Conservation (phyloP, 2,888 invertebrate genomes). For the Linnaemya vulpina region DNA sequence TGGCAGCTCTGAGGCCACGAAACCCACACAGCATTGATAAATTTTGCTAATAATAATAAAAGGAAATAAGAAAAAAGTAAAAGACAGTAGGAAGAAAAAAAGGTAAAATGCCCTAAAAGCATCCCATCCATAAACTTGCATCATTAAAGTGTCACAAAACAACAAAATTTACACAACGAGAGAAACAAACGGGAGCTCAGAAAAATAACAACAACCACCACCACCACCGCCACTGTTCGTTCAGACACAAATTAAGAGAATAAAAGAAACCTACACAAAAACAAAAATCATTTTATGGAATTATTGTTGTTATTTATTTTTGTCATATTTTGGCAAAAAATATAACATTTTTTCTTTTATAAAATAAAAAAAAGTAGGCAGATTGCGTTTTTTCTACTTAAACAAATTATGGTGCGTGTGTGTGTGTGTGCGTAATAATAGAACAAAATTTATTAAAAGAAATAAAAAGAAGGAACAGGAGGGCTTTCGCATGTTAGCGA, state of each 20-base stretch:
- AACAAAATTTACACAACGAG: constrained; percentile 44
- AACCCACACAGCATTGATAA: constrained; percentile 7
- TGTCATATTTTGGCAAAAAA: constrained; percentile 16
- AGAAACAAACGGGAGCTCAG: constrained; percentile 3
- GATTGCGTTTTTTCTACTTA: constrained; percentile 2
- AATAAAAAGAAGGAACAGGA: not conserved
- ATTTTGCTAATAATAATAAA: constrained; percentile 35
- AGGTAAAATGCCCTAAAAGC: constrained; percentile 63
- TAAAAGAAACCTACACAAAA: constrained; percentile 3
- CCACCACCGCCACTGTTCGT: not conserved
- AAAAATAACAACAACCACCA: constrained; percentile 7
- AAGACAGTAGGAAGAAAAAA: constrained; percentile 6
- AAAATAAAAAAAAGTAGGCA: not conserved
- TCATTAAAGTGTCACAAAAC: constrained; percentile 71
- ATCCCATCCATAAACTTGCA: constrained; percentile 68
- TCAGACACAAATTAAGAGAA: constrained; percentile 17
- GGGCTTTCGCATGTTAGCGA: not conserved
- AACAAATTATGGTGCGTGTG: too few species aligned
- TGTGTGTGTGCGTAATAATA: constrained; percentile 12
- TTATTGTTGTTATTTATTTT: constrained; percentile 52
- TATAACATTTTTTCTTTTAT: constrained; percentile 1
- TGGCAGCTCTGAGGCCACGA: not conserved
- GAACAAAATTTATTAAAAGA: constrained; percentile 12
- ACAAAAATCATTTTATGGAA: constrained; percentile 36
- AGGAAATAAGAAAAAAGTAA: not conserved